Conservation (phyloP, 2,113 vertebrate genomes). For the Phalacrocorax aristotelis region DNA sequence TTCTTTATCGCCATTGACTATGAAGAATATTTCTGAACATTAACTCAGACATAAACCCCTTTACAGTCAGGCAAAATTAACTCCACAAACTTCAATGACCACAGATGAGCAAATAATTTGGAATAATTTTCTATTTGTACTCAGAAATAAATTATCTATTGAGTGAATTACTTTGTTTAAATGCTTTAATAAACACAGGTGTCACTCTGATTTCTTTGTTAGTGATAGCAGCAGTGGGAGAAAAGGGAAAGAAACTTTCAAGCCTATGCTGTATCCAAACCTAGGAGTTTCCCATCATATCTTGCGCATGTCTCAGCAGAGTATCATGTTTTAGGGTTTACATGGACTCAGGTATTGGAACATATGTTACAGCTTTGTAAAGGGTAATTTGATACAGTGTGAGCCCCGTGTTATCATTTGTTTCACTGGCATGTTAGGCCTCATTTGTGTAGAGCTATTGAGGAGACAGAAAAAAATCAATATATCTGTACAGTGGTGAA, state of each 20-base stretch:
- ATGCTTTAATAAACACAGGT: background rate
- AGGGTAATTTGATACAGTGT: slow-evolving; percentile 44
- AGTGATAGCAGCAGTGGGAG: background rate
- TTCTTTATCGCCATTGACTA: background rate
- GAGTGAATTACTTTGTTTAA: background rate
- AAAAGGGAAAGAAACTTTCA: background rate
- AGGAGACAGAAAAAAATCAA: slow-evolving; percentile 17
- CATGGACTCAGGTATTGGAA: background rate
- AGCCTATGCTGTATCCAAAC: background rate
- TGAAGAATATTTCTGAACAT: background rate
- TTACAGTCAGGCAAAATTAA: background rate
- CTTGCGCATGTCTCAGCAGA: background rate
- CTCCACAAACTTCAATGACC: accelerated
- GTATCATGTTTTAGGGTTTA: slow-evolving; percentile 50
- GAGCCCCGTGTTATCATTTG: background rate
- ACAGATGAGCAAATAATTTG: background rate
- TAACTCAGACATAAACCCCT: background rate
- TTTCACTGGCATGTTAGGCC: slow-evolving; percentile 27
- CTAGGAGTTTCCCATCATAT: background rate
- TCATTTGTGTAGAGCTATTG: background rate
- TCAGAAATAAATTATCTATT: background rate
- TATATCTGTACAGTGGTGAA: background rate
- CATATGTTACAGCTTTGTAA: slow-evolving; percentile 55
- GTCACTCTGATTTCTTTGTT: background rate
- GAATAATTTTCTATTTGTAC: background rate